Base-by-base conservation (phyloP, 2,888 invertebrate species). In the Sisyra nigra region DNA sequence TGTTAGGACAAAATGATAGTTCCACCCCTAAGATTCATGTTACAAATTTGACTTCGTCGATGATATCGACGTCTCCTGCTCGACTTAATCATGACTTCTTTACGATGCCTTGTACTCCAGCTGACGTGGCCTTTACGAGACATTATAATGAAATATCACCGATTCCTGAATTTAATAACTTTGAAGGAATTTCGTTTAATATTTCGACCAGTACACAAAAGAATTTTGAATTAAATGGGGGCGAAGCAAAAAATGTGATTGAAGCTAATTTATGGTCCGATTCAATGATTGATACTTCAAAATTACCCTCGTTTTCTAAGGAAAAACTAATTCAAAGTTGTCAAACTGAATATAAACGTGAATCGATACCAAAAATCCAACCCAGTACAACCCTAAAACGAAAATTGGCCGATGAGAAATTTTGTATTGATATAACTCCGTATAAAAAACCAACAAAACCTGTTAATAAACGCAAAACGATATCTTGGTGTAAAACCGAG, bases 241-340 rank as follows among this genome's bases (percentile, higher is more conserved):
- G 47, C 19, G 49, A 51, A 41, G 51, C 49, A 7, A 52, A 49
- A 42, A 46, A 44, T 38, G 48, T 54, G 5, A 50, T 55, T 9
- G 66, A 67, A 45, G 56, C 59, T 14, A 60, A 64, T 44, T 51
- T 60, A 18, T 68, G 68, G 67, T 59, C 60, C 39, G 38, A 38
- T n/a, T 24, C 41, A 14, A 42, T 43, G 14, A 31, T 40, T 8
- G 51, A 62, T 31, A 61, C 44, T 35, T 48, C 65, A 1, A 64
- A 64, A 2, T 63, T 65, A 2, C 54, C 71, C 11, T 63, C 65
- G 35, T 62, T 66, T 1, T 70, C 70, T 31, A 66, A 68, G 9
- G 70, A 71, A 55, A 70, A 71, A 49, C 49, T 49, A 2, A 44
- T 39, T 34, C n/a, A 45, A 2, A 35, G 35, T 8, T 36, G 24